Percentiles rank a stretch among this genome's conserved stretches.
These are phyloP conservation scores for Oscheius sp. DNA, from an alignment of 1,140 invertebrate genomes.

Conservation along the genomic window DNA sequence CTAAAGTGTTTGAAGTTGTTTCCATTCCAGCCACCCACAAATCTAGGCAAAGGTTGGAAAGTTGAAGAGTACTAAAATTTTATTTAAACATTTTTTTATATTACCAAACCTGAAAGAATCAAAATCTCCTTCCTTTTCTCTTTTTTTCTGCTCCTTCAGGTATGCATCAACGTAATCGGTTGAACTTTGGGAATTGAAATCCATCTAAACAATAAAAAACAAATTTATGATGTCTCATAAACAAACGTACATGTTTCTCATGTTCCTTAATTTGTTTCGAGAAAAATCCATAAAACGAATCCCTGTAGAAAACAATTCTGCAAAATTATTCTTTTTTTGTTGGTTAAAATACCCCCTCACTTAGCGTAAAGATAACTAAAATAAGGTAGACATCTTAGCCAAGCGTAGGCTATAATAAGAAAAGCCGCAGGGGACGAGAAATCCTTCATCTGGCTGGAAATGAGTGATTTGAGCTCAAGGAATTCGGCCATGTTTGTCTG, in stretches of 20 bases:
- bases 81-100: too few species aligned
- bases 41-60: slow-evolving; percentile 41
- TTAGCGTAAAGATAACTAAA: not conserved
- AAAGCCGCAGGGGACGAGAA: slow-evolving; percentile 19
- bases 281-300: slow-evolving; percentile 25
- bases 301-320: not conserved
- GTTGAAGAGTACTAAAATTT: slow-evolving; percentile 26
- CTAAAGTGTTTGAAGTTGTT: slow-evolving; percentile 62
- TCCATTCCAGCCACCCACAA: slow-evolving; percentile 62
- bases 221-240: not conserved
- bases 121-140: slow-evolving; percentile 19
- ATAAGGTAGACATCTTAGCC: not conserved
- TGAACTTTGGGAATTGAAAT: slow-evolving; percentile 3
- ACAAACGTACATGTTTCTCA: slow-evolving; percentile 6
- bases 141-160: slow-evolving; percentile 28
- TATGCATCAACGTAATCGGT: slow-evolving; percentile 36
- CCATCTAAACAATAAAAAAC: not conserved
- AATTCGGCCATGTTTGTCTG: slow-evolving; percentile 16
- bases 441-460: slow-evolving; percentile 19
- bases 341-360: not conserved
- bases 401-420: slow-evolving; percentile 17
- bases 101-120: not conserved
- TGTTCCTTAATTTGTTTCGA: slow-evolving; percentile 30
- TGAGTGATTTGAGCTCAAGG: slow-evolving; percentile 10
- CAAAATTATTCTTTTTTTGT: not conserved